Evolutionary conservation across 1,140 invertebrate species (phyloP).

Genomic region (Macrobrachium nipponense): DNA sequence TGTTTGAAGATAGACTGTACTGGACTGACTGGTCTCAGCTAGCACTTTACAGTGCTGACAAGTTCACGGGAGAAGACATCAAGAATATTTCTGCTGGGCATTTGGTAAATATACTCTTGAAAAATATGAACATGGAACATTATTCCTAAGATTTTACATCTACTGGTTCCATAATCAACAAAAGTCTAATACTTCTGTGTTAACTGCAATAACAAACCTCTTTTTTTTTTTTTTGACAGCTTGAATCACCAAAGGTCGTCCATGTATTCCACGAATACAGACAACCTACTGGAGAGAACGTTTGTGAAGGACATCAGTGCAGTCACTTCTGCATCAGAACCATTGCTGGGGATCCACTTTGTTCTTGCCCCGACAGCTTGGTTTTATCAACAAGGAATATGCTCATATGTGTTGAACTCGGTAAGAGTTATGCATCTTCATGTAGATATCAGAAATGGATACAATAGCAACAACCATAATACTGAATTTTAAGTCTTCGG

Average conservation of each 20-base stretch:
- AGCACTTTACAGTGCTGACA: slow-evolving; percentile 84
- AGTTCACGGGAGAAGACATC: slow-evolving; percentile 76
- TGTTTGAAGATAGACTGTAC: slow-evolving; percentile 88
- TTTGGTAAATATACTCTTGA: slow-evolving; percentile 72
- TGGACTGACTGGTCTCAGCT: slow-evolving; percentile 95
- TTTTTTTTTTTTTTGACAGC: slow-evolving; percentile 28
- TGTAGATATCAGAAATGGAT: not conserved
- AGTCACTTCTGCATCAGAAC: slow-evolving; percentile 73
- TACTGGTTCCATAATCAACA: too few relatives aligned
- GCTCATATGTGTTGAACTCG: slow-evolving; percentile 24
- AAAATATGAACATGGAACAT: not conserved
- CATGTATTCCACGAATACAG: slow-evolving; percentile 94
- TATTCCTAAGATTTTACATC: too few relatives aligned
- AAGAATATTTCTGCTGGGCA: slow-evolving; percentile 79
- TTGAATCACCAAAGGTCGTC: slow-evolving; percentile 92
- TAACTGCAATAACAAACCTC: not conserved
- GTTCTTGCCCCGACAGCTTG: slow-evolving; percentile 42
- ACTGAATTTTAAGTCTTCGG: too few relatives aligned
- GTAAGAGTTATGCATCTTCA: not conserved
- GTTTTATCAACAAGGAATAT: slow-evolving; percentile 3
- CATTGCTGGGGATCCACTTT: slow-evolving; percentile 56
- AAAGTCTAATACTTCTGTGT: not conserved
- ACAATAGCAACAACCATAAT: not conserved
- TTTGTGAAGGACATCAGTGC: slow-evolving; percentile 69
- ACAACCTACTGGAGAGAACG: slow-evolving; percentile 81